Evolutionary conservation across 2,888 invertebrate genomes (phyloP).

Genomic region (Listrodromus nycthemerus): DNA sequence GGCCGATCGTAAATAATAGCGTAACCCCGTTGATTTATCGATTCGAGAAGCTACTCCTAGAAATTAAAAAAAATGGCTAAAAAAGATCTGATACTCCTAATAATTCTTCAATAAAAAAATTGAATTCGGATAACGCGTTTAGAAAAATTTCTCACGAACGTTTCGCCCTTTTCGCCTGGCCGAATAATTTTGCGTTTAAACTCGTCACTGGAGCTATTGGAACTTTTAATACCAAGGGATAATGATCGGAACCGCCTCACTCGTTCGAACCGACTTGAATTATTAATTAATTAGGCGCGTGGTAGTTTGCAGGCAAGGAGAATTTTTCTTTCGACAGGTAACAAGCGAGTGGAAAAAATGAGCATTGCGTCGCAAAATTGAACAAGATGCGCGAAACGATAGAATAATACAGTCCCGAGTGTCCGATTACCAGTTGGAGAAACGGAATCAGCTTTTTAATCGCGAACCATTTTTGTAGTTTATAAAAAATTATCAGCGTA

Average conservation of each 20-base stretch:
- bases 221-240: conserved; percentile 31
- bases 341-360: conserved; percentile 10
- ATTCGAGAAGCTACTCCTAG: not conserved
- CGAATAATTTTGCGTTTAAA: not conserved
- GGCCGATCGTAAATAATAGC: conserved; percentile 30
- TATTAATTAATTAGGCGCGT: conserved; percentile 42
- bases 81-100: not conserved
- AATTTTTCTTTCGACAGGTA: conserved; percentile 26
- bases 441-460: not conserved
- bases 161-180: not conserved
- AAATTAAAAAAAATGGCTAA: not conserved
- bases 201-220: not conserved
- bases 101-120: not conserved
- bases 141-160: not conserved
- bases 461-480: not conserved
- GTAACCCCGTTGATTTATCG: conserved; percentile 2
- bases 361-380: conserved; percentile 4
- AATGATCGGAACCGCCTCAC: conserved; percentile 32
- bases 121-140: conserved; percentile 1
- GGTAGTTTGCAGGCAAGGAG: conserved; percentile 18
- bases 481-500: not conserved
- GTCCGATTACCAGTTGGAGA: not conserved
- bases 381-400: not conserved
- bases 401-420: conserved; percentile 7
- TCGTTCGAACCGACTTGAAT: conserved; percentile 42